Percentiles rank a stretch among this genome's conserved stretches.
Conservation (phyloP, 30 jellyfish, hydroid and myxozoan genomes). For the Cassiopea andromeda region DNA sequence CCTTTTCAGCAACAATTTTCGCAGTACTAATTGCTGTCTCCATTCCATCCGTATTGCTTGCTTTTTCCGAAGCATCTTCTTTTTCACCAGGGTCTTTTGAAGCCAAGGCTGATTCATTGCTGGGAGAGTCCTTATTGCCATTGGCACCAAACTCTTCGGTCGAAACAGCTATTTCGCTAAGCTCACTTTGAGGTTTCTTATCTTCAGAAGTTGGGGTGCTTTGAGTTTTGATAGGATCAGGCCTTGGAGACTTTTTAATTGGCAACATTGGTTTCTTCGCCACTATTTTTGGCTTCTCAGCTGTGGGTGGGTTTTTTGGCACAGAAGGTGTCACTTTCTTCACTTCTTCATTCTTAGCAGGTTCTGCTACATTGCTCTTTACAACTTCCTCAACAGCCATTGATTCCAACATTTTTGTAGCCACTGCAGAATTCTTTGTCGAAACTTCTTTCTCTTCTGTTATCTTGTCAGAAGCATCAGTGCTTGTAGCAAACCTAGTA, state of each 20-base stretch:
- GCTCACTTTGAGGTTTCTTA: constrained; percentile 5
- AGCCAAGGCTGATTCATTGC: neutral
- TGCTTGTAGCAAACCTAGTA: constrained; percentile 49
- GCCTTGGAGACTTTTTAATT: neutral
- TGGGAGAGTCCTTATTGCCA: neutral
- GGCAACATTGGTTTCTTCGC: constrained; percentile 25
- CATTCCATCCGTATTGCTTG: neutral
- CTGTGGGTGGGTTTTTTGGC: neutral
- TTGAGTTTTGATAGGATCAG: constrained; percentile 21
- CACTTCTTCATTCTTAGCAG: neutral
- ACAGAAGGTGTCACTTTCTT: neutral
- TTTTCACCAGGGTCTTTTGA: neutral
- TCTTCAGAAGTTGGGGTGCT: constrained; percentile 23
- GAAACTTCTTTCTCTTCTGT: constrained; percentile 1
- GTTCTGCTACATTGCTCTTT: neutral
- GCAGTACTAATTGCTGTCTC: neutral
- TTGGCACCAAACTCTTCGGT: constrained; percentile 63
- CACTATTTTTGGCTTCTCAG: neutral
- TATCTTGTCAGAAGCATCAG: constrained; percentile 4
- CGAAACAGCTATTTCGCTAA: neutral
- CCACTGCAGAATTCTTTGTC: neutral
- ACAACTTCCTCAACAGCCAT: neutral
- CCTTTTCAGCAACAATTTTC: neutral
- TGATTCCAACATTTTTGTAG: neutral
- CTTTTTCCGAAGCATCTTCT: neutral